Conservation (phyloP, 2,888 invertebrate species). For the Polyploca ridens region DNA sequence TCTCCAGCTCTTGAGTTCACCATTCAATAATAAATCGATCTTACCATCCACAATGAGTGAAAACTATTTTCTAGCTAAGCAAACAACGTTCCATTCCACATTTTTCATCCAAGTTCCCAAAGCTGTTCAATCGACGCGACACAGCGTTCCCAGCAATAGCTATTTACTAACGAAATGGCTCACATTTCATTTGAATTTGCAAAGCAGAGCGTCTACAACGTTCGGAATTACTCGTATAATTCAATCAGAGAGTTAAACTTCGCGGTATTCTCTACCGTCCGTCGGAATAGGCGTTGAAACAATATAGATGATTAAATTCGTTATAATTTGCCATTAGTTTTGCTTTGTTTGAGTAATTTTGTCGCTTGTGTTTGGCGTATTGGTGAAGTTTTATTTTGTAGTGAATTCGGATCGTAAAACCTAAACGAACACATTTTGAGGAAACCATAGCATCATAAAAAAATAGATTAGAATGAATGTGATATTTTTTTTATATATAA, state of each 20-base stretch:
- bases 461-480: too few relatives aligned
- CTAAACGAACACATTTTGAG: too few relatives aligned
- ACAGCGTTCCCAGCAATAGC: slow-evolving; percentile 26
- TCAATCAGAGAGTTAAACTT: slow-evolving; percentile 42
- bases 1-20: not conserved
- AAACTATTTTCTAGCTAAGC: slow-evolving; percentile 3
- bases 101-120: not conserved
- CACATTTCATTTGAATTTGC: slow-evolving; percentile 48
- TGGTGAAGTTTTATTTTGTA: too few relatives aligned
- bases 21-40: not conserved
- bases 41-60: not conserved
- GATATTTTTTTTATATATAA: too few relatives aligned
- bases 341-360: slow-evolving; percentile 4
- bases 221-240: slow-evolving; percentile 41
- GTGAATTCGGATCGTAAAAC: too few relatives aligned
- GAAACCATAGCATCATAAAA: too few relatives aligned
- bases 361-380: slow-evolving; percentile 25
- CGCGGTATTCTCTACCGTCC: slow-evolving; percentile 13
- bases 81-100: slow-evolving; percentile 7
- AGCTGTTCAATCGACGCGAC: slow-evolving; percentile 13
- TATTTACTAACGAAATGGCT: slow-evolving; percentile 42
- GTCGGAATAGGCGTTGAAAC: slow-evolving; percentile 22
- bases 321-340: slow-evolving; percentile 40
- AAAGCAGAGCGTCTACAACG: slow-evolving; percentile 34
- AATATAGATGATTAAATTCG: slow-evolving; percentile 35